These are phyloP conservation scores for Actenoides hombroni DNA, from an alignment of 2,113 vertebrate genomes.

Conservation along the genomic window DNA sequence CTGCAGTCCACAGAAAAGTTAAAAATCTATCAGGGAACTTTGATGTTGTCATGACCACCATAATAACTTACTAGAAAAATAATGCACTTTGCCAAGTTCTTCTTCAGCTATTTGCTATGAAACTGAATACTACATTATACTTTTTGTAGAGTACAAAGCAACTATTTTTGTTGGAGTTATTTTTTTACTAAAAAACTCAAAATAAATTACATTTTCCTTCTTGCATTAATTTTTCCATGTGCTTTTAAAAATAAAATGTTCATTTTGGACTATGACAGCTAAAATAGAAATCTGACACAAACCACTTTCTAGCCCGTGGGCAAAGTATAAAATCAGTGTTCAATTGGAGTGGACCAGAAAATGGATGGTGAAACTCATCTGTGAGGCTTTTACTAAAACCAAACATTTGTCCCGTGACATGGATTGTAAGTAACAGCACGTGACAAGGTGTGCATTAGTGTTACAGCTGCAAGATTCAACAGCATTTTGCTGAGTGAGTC, in stretches of 20 bases:
- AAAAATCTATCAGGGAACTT: neutral
- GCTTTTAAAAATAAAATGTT: slow-evolving; percentile 58
- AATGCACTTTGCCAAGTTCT: neutral
- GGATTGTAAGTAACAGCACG: slow-evolving; percentile 19
- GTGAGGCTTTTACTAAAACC: slow-evolving; percentile 42
- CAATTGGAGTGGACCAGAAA: slow-evolving; percentile 54
- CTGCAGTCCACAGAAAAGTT: neutral
- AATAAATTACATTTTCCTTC: slow-evolving; percentile 29
- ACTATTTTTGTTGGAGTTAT: neutral
- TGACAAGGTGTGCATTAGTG: neutral
- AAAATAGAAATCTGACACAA: slow-evolving; percentile 57
- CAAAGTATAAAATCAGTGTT: slow-evolving; percentile 60
- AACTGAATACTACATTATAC: neutral
- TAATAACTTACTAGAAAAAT: neutral
- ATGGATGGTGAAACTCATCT: slow-evolving; percentile 18
- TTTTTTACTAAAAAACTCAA: neutral
- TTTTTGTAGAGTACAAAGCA: neutral
- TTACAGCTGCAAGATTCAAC: neutral
- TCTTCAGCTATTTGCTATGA: neutral
- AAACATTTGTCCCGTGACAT: slow-evolving; percentile 21
- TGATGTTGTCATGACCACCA: neutral
- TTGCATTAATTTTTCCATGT: slow-evolving; percentile 25
- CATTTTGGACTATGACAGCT: slow-evolving; percentile 6
- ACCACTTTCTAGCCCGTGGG: slow-evolving; percentile 31
- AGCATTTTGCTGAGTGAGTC: neutral